A percentile compares a stretch with the other conserved stretches of the same genome.
phyloP scores from a whole-genome alignment of 2,888 invertebrate species.

The Xylota sylvarum region DNA sequence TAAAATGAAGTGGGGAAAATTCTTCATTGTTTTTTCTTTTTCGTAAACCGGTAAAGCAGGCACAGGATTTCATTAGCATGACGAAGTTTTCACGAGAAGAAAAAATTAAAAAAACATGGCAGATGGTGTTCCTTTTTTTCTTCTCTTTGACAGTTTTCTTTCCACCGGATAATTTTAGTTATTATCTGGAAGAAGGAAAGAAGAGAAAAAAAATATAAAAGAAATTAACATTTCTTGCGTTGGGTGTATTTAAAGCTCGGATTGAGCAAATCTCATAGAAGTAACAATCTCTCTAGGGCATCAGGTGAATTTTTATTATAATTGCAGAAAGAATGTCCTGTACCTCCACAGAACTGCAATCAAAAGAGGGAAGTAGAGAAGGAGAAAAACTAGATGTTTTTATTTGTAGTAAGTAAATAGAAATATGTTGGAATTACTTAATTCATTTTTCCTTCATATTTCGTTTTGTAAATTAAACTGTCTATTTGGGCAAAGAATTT shows the following conservation, averaged over 20 bases:
- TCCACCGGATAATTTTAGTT: slow-evolving; percentile 11
- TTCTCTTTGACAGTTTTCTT: neutral
- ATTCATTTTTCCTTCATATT: too few relatives aligned
- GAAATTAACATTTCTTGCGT: slow-evolving; percentile 11
- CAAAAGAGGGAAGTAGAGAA: slow-evolving; percentile 8
- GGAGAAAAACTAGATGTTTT: slow-evolving; percentile 8
- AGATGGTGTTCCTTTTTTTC: slow-evolving; percentile 32
- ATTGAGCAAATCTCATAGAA: slow-evolving; percentile 17
- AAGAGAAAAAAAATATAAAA: slow-evolving; percentile 29
- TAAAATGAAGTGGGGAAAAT: neutral
- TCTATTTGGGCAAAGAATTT: too few relatives aligned
- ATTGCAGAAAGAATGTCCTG: slow-evolving; percentile 22
- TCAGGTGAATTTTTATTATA: slow-evolving; percentile 46
- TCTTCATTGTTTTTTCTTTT: neutral
- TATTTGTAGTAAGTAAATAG: neutral
- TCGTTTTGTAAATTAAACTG: too few relatives aligned
- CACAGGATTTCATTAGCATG: slow-evolving; percentile 41
- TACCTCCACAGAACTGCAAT: slow-evolving; percentile 34
- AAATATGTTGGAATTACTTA: slow-evolving; percentile 6
- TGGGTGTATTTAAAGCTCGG: neutral
- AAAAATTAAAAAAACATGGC: slow-evolving; percentile 25
- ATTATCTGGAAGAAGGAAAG: slow-evolving; percentile 3
- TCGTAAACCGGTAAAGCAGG: neutral
- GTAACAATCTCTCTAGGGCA: slow-evolving; percentile 2
- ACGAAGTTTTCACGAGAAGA: slow-evolving; percentile 1